Percentiles rank a stretch among this genome's conserved stretches.
phyloP scores from a whole-genome alignment of 2,797 vertebrate species.

The Molossus alvarezi region DNA sequence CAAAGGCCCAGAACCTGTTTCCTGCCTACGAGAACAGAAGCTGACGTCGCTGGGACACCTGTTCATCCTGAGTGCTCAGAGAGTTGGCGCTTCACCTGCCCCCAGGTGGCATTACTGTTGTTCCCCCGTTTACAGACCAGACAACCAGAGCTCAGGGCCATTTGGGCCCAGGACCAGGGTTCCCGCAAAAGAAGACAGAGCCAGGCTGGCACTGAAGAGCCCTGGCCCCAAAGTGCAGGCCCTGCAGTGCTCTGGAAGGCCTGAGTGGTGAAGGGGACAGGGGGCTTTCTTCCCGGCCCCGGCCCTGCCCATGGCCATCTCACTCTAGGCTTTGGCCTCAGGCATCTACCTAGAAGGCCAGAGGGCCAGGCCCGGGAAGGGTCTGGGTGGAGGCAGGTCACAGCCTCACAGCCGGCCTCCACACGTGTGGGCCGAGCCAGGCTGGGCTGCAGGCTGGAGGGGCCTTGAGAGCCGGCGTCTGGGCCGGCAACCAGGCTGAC shows the following conservation, averaged over 20 bases:
- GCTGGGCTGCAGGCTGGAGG: background rate
- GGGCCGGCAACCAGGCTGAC: conserved; percentile 12
- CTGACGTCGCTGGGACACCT: accelerated
- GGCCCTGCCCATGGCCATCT: background rate
- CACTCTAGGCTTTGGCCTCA: background rate
- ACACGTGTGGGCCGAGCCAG: background rate
- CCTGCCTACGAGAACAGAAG: background rate
- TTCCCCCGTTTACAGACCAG: background rate
- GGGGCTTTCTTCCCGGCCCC: background rate
- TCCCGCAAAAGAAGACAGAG: background rate
- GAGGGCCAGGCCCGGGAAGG: background rate
- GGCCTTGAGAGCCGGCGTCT: background rate
- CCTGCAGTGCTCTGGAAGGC: background rate
- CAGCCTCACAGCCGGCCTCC: background rate
- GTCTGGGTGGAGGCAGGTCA: background rate
- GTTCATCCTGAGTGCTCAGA: background rate
- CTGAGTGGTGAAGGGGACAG: background rate
- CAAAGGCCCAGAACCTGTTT: too few relatives aligned
- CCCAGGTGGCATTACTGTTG: background rate
- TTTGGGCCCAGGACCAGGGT: background rate
- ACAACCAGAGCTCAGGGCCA: background rate
- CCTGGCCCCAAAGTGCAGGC: background rate
- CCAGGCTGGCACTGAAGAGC: background rate
- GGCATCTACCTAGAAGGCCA: background rate
- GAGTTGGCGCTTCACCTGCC: background rate